Evolutionary conservation across 2,888 invertebrate genomes (phyloP).

Genomic region (Amphipoea oculea): DNA sequence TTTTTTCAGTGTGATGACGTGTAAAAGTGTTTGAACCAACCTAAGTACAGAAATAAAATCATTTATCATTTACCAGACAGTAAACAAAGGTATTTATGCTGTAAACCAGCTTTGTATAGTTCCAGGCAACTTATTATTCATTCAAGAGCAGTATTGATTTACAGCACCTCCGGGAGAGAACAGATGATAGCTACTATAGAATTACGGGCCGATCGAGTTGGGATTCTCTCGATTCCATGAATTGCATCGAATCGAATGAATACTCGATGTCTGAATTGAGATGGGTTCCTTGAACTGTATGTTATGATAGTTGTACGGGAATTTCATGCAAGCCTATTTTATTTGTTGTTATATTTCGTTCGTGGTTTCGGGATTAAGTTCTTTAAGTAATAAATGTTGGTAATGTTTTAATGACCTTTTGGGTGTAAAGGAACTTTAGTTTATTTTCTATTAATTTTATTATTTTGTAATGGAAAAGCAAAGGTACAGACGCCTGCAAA

Average conservation of each 20-base stretch:
- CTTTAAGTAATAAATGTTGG: not conserved
- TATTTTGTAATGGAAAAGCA: not conserved
- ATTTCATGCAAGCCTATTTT: conserved; percentile 11
- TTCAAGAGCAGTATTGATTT: conserved; percentile 27
- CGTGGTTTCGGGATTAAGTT: not conserved
- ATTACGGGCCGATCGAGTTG: conserved; percentile 39
- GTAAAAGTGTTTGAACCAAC: not conserved
- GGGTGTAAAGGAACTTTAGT: not conserved
- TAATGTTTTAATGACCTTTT: not conserved
- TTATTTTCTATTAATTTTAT: not conserved
- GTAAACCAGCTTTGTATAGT: not conserved
- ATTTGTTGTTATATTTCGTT: not conserved
- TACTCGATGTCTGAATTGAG: conserved; percentile 31
- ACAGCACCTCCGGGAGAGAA: conserved; percentile 21
- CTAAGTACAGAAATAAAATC: not conserved
- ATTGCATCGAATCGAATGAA: conserved; percentile 47
- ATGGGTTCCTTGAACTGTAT: conserved; percentile 12
- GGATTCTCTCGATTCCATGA: conserved; percentile 36
- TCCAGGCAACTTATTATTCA: conserved; percentile 28
- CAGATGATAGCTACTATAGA: conserved; percentile 39
- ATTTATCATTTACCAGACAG: not conserved
- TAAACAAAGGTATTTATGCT: not conserved
- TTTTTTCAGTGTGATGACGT: too few species aligned
- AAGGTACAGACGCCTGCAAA: too few species aligned
- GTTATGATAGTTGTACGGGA: not conserved